Evolutionary conservation across 2,888 invertebrate species (phyloP).

Genomic region (Prostheceraeus crozeri): DNA sequence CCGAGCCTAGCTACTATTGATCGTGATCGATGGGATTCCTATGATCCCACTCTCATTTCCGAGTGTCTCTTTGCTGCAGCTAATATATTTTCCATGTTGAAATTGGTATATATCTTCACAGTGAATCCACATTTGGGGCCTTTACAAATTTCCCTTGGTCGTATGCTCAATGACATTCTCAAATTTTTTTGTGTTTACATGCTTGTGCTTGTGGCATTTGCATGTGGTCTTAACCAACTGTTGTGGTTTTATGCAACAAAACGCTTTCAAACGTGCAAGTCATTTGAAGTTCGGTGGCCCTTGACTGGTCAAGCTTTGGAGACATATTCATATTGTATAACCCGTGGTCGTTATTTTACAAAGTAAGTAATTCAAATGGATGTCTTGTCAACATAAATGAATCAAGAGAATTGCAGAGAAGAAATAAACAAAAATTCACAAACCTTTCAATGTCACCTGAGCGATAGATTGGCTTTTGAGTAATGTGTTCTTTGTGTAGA

Average conservation of each 20-base stretch:
- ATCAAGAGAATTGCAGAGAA: no score
- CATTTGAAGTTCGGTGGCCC: not conserved
- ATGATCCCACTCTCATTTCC: constrained; percentile 87
- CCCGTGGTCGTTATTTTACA: constrained; percentile 22
- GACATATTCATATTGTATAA: constrained; percentile 25
- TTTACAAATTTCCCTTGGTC: constrained; percentile 74
- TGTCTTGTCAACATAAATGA: not conserved
- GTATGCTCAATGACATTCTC: constrained; percentile 70
- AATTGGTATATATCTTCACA: constrained; percentile 81
- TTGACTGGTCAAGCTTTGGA: constrained; percentile 24
- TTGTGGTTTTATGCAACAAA: constrained; percentile 69
- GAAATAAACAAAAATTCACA: no score
- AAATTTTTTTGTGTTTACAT: constrained; percentile 84
- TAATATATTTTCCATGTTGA: constrained; percentile 85
- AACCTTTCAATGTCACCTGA: no score
- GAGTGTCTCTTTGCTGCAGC: constrained; percentile 81
- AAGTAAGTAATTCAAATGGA: constrained; percentile 48
- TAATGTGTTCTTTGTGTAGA: no score
- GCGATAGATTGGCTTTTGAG: no score
- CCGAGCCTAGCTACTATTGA: constrained; percentile 6
- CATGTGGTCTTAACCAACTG: constrained; percentile 77
- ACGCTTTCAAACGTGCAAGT: constrained; percentile 55
- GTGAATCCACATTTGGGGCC: constrained; percentile 86
- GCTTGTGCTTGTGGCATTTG: constrained; percentile 71
- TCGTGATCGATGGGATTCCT: constrained; percentile 88